Conservation (phyloP, 1,140 invertebrate genomes). For the Achroia grisella region DNA sequence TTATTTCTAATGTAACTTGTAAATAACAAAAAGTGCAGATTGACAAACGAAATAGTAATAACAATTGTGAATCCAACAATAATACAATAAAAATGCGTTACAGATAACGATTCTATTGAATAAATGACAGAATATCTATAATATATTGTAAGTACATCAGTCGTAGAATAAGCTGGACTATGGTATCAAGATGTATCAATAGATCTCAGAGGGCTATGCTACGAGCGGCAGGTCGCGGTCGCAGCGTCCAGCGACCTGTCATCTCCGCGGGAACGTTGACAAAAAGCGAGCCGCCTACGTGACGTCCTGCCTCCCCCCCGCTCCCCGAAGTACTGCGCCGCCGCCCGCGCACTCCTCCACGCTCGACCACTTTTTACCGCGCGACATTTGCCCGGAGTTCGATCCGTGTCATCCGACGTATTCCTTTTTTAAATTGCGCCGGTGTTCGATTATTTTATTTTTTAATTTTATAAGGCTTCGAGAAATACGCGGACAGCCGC, state of each 20-base stretch:
- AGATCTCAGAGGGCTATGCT: slow-evolving; percentile 4
- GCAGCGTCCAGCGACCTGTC: slow-evolving; percentile 68
- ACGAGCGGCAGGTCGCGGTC: slow-evolving; percentile 41
- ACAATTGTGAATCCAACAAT: no score
- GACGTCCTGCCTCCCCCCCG: slow-evolving; percentile 54
- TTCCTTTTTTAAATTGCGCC: slow-evolving; percentile 69
- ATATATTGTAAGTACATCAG: no score
- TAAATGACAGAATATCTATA: no score
- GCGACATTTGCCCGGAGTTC: slow-evolving; percentile 72
- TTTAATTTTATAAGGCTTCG: slow-evolving; percentile 69
- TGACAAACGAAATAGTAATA: no score
- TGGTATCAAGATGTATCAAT: no score
- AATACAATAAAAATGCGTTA: no score
- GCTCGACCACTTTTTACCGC: slow-evolving; percentile 68
- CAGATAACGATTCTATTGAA: no score
- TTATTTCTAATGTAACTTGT: no score
- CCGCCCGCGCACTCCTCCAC: slow-evolving; percentile 25
- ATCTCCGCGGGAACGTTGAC: slow-evolving; percentile 71
- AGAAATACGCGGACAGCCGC: slow-evolving; percentile 40
- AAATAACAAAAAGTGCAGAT: no score
- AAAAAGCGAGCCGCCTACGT: slow-evolving; percentile 70
- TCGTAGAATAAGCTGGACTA: no score
- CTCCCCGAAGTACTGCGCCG: slow-evolving; percentile 9
- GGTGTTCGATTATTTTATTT: slow-evolving; percentile 63
- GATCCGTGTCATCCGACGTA: slow-evolving; percentile 71